Percentiles rank a stretch among this genome's conserved stretches.
Conservation (phyloP, 2,888 invertebrate genomes). For the Acanthacorydalis orientalis region DNA sequence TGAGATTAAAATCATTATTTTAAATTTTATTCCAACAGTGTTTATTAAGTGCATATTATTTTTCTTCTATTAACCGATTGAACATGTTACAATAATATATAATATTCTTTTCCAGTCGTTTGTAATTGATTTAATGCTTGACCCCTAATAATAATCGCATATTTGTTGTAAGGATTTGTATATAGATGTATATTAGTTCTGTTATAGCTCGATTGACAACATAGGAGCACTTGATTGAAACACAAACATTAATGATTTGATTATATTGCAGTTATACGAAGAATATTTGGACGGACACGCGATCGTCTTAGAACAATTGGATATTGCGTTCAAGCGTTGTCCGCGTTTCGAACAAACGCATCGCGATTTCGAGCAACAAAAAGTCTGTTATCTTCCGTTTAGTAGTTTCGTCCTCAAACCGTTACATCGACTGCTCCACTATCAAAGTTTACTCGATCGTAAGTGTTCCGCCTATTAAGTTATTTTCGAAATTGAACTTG, state of each 20-base stretch:
- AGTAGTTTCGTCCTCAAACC: slow-evolving; percentile 69
- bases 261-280: slow-evolving; percentile 39
- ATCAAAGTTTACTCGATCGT: slow-evolving; percentile 62
- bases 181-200: no score
- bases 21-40: no score
- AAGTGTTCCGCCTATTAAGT: slow-evolving; percentile 22
- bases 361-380: slow-evolving; percentile 65
- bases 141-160: no score
- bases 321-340: slow-evolving; percentile 56
- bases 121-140: no score
- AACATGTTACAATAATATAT: no score
- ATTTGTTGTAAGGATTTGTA: no score
- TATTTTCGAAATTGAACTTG: not conserved
- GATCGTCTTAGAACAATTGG: slow-evolving; percentile 61
- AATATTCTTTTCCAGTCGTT: no score
- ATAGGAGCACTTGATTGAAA: no score
- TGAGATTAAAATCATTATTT: no score
- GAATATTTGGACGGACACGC: slow-evolving; percentile 57
- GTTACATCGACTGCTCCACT: slow-evolving; percentile 70
- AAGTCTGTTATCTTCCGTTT: slow-evolving; percentile 73
- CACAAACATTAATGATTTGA: not conserved
- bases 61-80: no score
- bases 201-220: no score
- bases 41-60: no score
- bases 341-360: slow-evolving; percentile 50